These are phyloP conservation scores for Pseudomyrmex concolor DNA, from an alignment of 1,140 invertebrate genomes.

Conservation along the genomic window DNA sequence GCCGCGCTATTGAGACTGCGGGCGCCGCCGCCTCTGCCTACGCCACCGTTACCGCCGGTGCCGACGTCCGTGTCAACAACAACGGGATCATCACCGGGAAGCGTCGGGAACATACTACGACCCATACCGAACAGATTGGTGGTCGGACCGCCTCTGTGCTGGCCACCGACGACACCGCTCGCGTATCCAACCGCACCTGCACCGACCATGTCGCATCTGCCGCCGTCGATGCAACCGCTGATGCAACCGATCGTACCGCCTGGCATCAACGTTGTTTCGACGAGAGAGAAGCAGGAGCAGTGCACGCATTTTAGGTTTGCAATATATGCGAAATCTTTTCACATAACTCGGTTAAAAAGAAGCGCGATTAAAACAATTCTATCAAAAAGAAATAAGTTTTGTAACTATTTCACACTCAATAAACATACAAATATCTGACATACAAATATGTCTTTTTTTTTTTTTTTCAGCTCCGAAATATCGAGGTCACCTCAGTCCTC, in stretches of 20 bases:
- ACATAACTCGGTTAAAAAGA: no score
- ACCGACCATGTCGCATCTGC: slow-evolving; percentile 75
- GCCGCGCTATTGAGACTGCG: slow-evolving; percentile 83
- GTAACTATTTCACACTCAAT: no score
- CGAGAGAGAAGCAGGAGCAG: slow-evolving; percentile 62
- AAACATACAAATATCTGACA: no score
- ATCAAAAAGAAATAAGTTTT: no score
- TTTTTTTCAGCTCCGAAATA: slow-evolving; percentile 10
- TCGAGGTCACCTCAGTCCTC: slow-evolving; percentile 66
- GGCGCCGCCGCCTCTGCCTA: slow-evolving; percentile 79
- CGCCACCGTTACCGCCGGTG: slow-evolving; percentile 79
- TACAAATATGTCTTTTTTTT: neutral
- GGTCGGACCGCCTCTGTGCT: slow-evolving; percentile 78
- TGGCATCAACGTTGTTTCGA: slow-evolving; percentile 62
- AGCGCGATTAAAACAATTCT: no score
- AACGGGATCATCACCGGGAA: slow-evolving; percentile 62
- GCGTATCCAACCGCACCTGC: slow-evolving; percentile 61
- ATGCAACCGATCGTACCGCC: slow-evolving; percentile 67
- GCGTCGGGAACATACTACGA: slow-evolving; percentile 78
- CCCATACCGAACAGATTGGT: slow-evolving; percentile 82
- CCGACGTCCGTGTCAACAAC: slow-evolving; percentile 68
- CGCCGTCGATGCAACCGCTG: slow-evolving; percentile 57
- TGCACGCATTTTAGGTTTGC: slow-evolving; percentile 61
- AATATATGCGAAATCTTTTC: neutral
- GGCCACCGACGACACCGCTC: slow-evolving; percentile 75